Evolutionary conservation across 92 coral and sea anemone genomes (phyloP).

Genomic region (Paragorgia papillata): DNA sequence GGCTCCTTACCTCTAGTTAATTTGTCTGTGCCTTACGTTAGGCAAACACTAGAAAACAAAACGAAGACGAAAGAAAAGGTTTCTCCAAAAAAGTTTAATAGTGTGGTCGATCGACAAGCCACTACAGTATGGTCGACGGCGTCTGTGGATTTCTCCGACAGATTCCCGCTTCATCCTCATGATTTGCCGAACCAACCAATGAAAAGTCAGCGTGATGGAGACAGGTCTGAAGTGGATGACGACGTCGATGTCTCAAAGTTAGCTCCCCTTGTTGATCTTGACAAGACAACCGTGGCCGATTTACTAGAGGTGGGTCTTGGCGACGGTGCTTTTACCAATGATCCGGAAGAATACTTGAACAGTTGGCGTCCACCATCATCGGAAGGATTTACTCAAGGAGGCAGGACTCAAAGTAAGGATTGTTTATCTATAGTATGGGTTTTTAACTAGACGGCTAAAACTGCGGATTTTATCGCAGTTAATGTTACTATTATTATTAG

Average conservation of each 20-base stretch:
- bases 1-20: background rate
- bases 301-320: conserved; percentile 8
- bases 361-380: conserved; percentile 18
- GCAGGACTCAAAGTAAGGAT: conserved; percentile 12
- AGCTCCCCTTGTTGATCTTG: conserved; percentile 28
- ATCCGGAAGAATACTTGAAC: conserved; percentile 23
- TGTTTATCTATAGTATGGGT: background rate
- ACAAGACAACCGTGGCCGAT: background rate
- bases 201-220: conserved; percentile 10
- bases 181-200: conserved; percentile 32
- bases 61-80: background rate
- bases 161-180: conserved; percentile 20
- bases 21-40: conserved; percentile 30
- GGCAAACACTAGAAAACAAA: conserved; percentile 7
- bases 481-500: too few relatives aligned
- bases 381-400: background rate
- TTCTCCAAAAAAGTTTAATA: background rate
- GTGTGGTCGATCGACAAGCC: background rate
- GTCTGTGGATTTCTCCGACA: background rate
- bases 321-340: background rate
- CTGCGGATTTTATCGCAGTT: background rate
- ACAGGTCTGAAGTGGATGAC: background rate
- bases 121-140: background rate
- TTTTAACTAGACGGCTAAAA: background rate
- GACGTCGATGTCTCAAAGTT: conserved; percentile 7